Percentiles rank a stretch among this genome's conserved stretches.
Conservation (phyloP, 2,113 vertebrate genomes). For the Phalacrocorax aristotelis region DNA sequence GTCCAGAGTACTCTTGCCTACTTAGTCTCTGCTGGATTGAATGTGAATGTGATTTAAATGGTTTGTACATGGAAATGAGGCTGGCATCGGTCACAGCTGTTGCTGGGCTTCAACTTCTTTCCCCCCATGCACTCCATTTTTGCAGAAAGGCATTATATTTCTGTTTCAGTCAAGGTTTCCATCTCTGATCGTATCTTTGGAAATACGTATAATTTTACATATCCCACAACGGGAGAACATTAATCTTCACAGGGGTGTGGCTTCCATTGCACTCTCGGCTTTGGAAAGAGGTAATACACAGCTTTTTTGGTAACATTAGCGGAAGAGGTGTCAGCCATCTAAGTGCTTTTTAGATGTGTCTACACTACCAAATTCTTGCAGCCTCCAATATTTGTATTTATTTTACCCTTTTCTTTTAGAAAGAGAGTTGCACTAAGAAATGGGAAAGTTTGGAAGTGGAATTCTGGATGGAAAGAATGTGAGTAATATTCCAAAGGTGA, state of each 20-base stretch:
- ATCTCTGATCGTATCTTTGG: not conserved
- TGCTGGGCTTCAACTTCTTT: not conserved
- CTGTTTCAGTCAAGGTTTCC: not conserved
- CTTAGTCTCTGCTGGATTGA: not conserved
- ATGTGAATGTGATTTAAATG: not conserved
- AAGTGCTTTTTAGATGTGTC: not conserved
- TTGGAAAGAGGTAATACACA: not conserved
- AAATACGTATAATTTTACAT: not conserved
- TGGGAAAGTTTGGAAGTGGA: conserved; percentile 78
- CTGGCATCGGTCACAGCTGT: not conserved
- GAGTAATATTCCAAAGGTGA: conserved; percentile 54
- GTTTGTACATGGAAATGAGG: not conserved
- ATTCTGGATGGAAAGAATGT: conserved; percentile 80
- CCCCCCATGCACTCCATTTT: not conserved
- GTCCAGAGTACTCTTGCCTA: not conserved
- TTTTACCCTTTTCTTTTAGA: conserved; percentile 34
- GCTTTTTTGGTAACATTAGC: not conserved
- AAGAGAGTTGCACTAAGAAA: not conserved
- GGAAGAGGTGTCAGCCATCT: not conserved
- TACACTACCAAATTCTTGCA: not conserved
- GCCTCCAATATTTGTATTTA: not conserved
- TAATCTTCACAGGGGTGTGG: not conserved
- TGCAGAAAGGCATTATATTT: not conserved
- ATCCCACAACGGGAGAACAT: not conserved
- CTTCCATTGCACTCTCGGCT: not conserved